Base-by-base conservation (phyloP, 1,140 invertebrate species). In the Drosophila persimilis region DNA sequence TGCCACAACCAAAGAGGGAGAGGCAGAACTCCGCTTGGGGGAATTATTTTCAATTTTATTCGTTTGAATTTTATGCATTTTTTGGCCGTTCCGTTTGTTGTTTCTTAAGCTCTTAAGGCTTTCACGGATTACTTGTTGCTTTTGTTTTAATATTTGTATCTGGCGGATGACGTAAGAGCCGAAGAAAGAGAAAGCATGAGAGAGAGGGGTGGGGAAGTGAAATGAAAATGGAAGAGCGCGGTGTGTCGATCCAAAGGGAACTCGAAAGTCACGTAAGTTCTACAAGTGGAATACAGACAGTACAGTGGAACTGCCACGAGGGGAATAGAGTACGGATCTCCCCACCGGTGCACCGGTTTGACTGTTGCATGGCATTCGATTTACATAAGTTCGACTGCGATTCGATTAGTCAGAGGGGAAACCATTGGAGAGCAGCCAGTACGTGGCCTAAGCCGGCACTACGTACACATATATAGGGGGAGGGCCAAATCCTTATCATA, bases 201-300 rank as follows among this genome's bases (percentile, higher is more conserved):
- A 52, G n/a, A 22, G 3, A 43, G 46, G 50, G 39, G 3, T 35
- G 46, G 50, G 39, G 17, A 13, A 35, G 9, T 35, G 9, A 35
- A 35, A 39, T 39, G 3, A 13, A 39, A 39, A 13, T 39, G 11
- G 11, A 39, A 11, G 31, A 39, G 5, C 11, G 13, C 35, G 4
- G 11, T 31, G 29, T 8, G 9, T 2, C 9, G 9, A 39, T 31
- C 51, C 51, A 31, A 53, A 53, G 9, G 46, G 53, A 39, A 39
- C 17, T 11, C 35, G 66, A 72, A 55, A 52, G 67, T 67, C 77
- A 80, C 77, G 77, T 73, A 75, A 53, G 5, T 39, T 39, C 35
- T 13, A 13, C 35, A 11, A 39, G 1, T 39, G 3, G 35, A 13
- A 39, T 5, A 39, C 13, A 5, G 11, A 39, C 35, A 39, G 35